Base-by-base conservation (phyloP, 2,797 vertebrate genomes). In the Fistularia tabacaria region DNA sequence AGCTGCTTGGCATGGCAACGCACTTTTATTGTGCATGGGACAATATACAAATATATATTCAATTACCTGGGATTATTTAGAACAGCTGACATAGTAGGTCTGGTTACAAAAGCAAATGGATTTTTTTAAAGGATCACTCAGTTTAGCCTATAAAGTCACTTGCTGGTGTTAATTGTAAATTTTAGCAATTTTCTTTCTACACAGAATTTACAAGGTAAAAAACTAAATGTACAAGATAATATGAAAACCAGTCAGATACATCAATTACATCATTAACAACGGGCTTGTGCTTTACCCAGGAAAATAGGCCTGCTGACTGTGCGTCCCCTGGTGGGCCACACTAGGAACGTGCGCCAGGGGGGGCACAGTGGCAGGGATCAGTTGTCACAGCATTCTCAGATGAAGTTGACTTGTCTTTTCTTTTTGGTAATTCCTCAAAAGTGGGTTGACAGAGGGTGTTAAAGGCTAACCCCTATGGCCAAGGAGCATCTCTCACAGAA, bases 201-300 rank as follows among this genome's bases (percentile, higher is more conserved):
- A 94, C 91, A 93, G 90, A 96, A 95, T 98, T 96, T 97, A 96
- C 94, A 98, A 94, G 93, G 91, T 98, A 95, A 94, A 98, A 96
- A 96, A 94, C 92, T 93, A 94, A 95, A 93, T 94, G 92, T 90
- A 90, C 88, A 90, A 84, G 80, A 79, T 82, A 73, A 83, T 88
- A 87, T 87, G 85, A 87, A 88, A 90, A 88, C 93, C 91, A 94
- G 90, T 89, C 91, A 92, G 92, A 93, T 94, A 89, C 83, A 93
- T 94, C 91, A 93, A 90, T 94, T 95, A 94, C 92, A 95, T 94
- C 90, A 95, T 94, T 92, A 95, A 96, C 93, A 95, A 87, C 89
- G 92, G 89, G 93, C 88, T 93, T 95, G 93, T 93, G 93, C 94
- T 94, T 92, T 84, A 85, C 92, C 91, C 92, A 90, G 90, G 86